These are phyloP conservation scores for Okamejei kenojei DNA, from an alignment of 2,797 vertebrate genomes.

Conservation along the genomic window DNA sequence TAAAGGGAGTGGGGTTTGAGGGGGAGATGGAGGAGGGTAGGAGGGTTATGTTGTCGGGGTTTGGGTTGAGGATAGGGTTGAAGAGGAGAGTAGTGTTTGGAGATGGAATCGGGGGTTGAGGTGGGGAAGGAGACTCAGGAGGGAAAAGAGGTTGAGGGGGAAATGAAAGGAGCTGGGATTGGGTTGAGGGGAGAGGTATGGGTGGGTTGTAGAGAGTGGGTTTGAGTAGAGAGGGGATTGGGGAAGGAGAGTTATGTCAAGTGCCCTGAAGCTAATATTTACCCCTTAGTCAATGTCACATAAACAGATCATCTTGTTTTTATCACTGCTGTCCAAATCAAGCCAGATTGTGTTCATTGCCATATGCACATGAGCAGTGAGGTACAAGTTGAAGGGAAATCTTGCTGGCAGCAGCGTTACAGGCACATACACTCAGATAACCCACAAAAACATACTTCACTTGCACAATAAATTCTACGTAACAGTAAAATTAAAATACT, in stretches of 20 bases:
- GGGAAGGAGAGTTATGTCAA: not conserved
- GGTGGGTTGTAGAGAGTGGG: not conserved
- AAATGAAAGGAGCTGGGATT: not conserved
- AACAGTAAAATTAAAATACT: too few species aligned
- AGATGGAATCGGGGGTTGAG: not conserved
- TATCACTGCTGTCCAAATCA: too few species aligned
- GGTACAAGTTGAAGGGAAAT: too few species aligned
- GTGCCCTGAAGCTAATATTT: too few species aligned
- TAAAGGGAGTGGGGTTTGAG: not conserved
- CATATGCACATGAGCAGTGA: too few species aligned
- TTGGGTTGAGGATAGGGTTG: not conserved
- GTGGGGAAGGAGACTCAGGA: not conserved
- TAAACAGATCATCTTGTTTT: too few species aligned
- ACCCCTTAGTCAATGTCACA: too few species aligned
- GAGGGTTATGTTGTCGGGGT: not conserved
- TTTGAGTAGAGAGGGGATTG: not conserved
- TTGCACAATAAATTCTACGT: too few species aligned
- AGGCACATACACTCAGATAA: too few species aligned
- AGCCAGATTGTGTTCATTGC: too few species aligned
- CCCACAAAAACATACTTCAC: too few species aligned
- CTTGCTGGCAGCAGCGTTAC: too few species aligned
- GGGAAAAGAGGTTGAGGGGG: not conserved
- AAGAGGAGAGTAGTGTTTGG: not conserved
- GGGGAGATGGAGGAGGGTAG: not conserved
- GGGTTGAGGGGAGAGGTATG: not conserved